Conservation (phyloP, 53 echinoderm and acorn worm species). For the Astropecten irregularis region DNA sequence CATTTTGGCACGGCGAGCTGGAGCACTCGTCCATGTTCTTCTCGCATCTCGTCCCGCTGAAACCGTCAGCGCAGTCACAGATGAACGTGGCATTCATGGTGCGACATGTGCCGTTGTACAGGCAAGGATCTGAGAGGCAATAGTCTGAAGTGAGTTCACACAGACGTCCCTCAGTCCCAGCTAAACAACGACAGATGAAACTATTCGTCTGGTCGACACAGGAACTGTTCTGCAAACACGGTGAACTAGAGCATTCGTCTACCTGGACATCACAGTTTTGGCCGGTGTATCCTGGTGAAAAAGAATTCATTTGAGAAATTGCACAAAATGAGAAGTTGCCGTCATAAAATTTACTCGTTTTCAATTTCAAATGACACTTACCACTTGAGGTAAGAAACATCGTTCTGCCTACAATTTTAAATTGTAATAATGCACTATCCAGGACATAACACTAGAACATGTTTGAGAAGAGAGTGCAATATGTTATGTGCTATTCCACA, state of each 20-base stretch:
- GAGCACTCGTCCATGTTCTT: conserved; percentile 77
- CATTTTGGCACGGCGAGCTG: conserved; percentile 82
- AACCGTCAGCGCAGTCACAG: conserved; percentile 77
- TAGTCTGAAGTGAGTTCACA: conserved; percentile 74
- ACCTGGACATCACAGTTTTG: conserved; percentile 69
- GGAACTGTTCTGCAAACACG: conserved; percentile 71
- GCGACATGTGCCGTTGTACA: conserved; percentile 70
- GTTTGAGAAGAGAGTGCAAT: too few relatives aligned
- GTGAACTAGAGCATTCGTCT: conserved; percentile 83
- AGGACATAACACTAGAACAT: too few relatives aligned
- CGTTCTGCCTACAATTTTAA: too few relatives aligned
- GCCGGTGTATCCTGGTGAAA: conserved; percentile 76
- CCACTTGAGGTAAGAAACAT: too few relatives aligned
- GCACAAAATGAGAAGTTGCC: background rate
- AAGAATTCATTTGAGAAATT: background rate
- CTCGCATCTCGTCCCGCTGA: conserved; percentile 72
- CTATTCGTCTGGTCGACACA: conserved; percentile 73
- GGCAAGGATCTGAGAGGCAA: conserved; percentile 81
- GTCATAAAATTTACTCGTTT: background rate
- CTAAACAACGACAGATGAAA: conserved; percentile 70
- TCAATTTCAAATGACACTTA: background rate
- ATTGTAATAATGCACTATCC: too few relatives aligned
- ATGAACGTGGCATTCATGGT: conserved; percentile 12
- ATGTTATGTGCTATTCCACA: too few relatives aligned
- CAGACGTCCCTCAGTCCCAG: conserved; percentile 68